phyloP scores from a whole-genome alignment of 1,140 invertebrate genomes.

The Zophobas atratus region DNA sequence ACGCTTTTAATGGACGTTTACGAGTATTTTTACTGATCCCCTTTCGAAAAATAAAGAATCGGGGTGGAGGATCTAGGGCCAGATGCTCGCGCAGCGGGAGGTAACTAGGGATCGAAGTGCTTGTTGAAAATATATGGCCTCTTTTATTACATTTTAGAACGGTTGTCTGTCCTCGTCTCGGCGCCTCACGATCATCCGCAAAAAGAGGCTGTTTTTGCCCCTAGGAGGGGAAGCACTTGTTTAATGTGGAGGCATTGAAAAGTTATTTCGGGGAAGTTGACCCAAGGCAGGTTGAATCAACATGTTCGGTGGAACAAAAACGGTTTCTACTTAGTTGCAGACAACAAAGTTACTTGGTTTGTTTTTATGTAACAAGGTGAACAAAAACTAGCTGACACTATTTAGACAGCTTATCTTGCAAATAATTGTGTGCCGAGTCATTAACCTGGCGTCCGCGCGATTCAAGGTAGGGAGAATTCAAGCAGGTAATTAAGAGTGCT shows the following conservation, averaged over 20 bases:
- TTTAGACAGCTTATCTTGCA: no score
- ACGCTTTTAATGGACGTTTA: constrained; percentile 22
- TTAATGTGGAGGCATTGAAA: background rate
- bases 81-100: constrained; percentile 46
- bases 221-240: background rate
- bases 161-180: constrained; percentile 15
- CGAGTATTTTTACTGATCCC: constrained; percentile 27
- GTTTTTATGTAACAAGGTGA: no score
- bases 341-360: no score
- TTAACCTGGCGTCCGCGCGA: no score
- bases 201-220: background rate
- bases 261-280: background rate
- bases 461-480: no score
- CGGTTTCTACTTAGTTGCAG: no score
- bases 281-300: background rate
- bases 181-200: constrained; percentile 4
- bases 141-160: constrained; percentile 42
- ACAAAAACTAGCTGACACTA: no score
- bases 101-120: constrained; percentile 43
- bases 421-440: no score
- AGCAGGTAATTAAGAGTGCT: no score
- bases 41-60: constrained; percentile 27
- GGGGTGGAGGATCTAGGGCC: constrained; percentile 36
- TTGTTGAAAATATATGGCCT: constrained; percentile 43
- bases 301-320: background rate